Base-by-base conservation (phyloP, 1,140 invertebrate species). In the Brachionus plicatilis region DNA sequence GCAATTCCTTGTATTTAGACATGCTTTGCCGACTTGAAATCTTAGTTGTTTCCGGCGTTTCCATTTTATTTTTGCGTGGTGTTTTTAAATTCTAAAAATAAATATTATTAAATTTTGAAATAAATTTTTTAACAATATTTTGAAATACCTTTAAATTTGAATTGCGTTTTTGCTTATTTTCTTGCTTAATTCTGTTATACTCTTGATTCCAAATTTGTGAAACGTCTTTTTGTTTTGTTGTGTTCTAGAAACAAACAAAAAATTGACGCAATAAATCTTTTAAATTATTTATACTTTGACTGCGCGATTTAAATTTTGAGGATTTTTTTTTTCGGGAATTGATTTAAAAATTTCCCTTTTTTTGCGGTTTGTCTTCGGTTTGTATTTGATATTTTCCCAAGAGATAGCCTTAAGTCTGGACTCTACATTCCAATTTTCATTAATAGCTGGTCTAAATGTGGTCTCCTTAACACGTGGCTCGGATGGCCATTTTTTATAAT, bases 361-460 rank as follows among this genome's bases (percentile, higher is more conserved):
- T 27, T 53, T 50, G 29, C 20, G 47, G 3, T 24, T 76, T 0
- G 6, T 50, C 4, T 50, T n/a, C 5, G 79, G 53, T 12, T 65
- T 60, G 43, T 82, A 82, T 41, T 68, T 82, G n/a, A 82, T 41
- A 68, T 82, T 82, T 24, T 82, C 79, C 53, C 65, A 65, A 45
- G 65, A 65, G 4, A 82, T 82, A 27, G 53, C 65, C 41, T 82
- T 82, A 41, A 82, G 2, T 65, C 33, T 60, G 7, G 79, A 82
- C 29, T 82, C 53, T 24, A 68, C 79, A 5, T 82, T 65, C 79
- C 79, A 82, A 41, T 68, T 60, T 65, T 82, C 53, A 68, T 60
- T 82, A 8, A 65, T 45, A 20, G 33, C 27, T 0, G 72, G 72
- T 12, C 43, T 76, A 50, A 50, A 76, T 29, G 43, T 50, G 7